Conservation (phyloP, 2,797 vertebrate species). For the Coregonus ussuriensis region DNA sequence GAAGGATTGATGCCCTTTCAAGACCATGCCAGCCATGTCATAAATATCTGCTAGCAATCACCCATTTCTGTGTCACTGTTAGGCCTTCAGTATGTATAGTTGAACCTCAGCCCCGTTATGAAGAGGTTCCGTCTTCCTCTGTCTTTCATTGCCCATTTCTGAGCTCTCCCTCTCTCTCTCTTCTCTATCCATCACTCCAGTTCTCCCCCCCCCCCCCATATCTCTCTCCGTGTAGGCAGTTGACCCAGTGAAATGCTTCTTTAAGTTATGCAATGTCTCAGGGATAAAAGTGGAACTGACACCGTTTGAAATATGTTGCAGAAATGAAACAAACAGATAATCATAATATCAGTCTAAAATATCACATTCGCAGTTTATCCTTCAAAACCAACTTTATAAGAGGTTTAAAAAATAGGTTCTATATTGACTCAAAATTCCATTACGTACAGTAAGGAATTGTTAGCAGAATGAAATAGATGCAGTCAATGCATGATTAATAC, state of each 20-base stretch:
- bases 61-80: slow-evolving; percentile 13
- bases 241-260: not conserved
- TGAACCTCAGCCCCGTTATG: not conserved
- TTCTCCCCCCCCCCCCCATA: not conserved
- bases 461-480: too few species aligned
- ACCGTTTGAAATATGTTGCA: too few species aligned
- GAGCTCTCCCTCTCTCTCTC: not conserved
- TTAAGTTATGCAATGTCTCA: slow-evolving; percentile 2
- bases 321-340: too few species aligned
- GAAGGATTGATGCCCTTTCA: slow-evolving; percentile 58
- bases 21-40: slow-evolving; percentile 30
- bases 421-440: too few species aligned
- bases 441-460: too few species aligned
- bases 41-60: slow-evolving; percentile 40
- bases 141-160: not conserved
- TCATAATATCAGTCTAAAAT: too few species aligned
- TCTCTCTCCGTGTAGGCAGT: not conserved
- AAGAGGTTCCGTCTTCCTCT: not conserved
- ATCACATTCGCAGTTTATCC: too few species aligned
- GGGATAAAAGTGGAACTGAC: not conserved
- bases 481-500: too few species aligned
- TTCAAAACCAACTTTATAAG: too few species aligned
- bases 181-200: not conserved
- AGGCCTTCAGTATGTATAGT: too few species aligned
- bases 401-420: too few species aligned